These are phyloP conservation scores for Enteromius treurensis DNA, from an alignment of 2,797 vertebrate species.

Conservation along the genomic window DNA sequence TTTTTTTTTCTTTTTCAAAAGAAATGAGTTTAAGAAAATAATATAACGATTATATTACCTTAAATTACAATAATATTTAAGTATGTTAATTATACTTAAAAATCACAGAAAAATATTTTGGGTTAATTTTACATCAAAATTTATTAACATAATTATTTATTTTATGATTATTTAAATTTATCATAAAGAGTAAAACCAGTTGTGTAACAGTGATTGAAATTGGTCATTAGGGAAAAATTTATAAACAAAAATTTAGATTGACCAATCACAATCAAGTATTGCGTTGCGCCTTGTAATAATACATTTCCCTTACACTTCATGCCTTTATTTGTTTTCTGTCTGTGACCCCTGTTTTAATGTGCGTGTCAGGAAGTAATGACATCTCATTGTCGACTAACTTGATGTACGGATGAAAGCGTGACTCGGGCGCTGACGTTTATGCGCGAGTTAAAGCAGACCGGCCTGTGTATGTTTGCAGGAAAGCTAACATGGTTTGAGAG, in stretches of 20 bases:
- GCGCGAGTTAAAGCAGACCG: constrained; percentile 23
- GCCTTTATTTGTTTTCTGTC: constrained; percentile 4
- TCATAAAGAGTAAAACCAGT: background rate
- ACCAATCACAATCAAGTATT: background rate
- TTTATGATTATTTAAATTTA: background rate
- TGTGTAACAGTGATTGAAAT: background rate
- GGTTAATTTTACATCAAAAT: background rate
- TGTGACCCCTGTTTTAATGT: background rate
- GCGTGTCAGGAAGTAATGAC: constrained; percentile 8
- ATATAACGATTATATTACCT: background rate
- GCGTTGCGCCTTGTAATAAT: too few species aligned
- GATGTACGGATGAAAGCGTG: background rate
- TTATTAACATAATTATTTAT: background rate
- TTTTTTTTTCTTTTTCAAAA: background rate
- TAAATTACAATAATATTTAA: background rate
- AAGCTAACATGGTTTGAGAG: constrained; percentile 46
- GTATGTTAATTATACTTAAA: background rate
- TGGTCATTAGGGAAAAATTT: background rate
- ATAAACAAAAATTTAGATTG: background rate
- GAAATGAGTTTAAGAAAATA: background rate
- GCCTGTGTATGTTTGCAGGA: constrained; percentile 26
- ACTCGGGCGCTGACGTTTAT: background rate
- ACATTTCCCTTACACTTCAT: background rate
- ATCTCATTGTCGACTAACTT: background rate
- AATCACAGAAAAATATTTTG: background rate